Conservation (phyloP, 2,113 vertebrate genomes). For the Desmodus rotundus region DNA sequence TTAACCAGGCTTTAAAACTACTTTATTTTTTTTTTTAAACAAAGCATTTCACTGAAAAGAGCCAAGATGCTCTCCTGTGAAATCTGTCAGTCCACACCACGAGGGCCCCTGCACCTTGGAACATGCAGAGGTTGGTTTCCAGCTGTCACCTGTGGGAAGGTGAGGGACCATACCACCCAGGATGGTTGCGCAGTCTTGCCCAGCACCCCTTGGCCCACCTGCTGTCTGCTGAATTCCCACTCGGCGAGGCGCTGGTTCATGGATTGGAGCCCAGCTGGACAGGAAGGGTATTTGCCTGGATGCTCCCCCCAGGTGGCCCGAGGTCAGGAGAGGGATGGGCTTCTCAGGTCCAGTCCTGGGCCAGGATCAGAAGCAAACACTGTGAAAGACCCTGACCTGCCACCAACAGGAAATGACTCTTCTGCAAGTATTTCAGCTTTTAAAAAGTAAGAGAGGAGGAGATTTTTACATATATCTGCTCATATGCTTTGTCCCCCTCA, state of each 20-base stretch:
- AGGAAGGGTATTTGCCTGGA: not conserved
- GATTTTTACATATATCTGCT: not conserved
- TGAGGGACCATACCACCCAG: rapidly evolving
- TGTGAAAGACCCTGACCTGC: not conserved
- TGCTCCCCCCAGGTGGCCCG: not conserved
- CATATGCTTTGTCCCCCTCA: not conserved
- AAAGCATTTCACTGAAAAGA: not conserved
- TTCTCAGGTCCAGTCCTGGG: not conserved
- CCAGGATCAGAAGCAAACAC: not conserved
- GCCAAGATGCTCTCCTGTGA: not conserved
- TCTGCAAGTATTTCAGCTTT: not conserved
- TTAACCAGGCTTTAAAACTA: not conserved
- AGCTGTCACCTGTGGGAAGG: rapidly evolving
- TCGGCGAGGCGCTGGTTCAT: not conserved
- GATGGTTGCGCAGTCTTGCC: not conserved
- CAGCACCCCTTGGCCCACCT: not conserved
- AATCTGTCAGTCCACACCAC: not conserved
- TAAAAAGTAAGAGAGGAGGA: not conserved
- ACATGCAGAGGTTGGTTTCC: not conserved
- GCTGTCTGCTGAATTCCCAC: not conserved
- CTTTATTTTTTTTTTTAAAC: not conserved
- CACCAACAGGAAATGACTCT: not conserved
- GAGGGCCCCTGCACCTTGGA: not conserved
- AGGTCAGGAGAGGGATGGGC: not conserved
- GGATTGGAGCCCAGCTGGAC: not conserved